Evolutionary conservation across 2,113 vertebrate species (phyloP).

Genomic region (Chrysochloris asiatica): DNA sequence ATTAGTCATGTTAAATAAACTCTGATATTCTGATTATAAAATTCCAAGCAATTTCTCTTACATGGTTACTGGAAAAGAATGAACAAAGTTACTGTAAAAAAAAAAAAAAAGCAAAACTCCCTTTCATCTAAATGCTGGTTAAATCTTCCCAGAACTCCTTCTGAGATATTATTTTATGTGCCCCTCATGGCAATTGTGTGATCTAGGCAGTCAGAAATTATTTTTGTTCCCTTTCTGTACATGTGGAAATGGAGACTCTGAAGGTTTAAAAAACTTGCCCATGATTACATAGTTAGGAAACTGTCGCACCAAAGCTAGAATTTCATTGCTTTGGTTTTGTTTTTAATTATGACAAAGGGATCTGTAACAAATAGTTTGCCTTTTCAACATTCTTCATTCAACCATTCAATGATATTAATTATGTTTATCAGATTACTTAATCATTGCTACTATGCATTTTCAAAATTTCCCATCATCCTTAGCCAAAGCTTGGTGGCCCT

Average conservation of each 20-base stretch:
- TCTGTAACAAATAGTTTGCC: neutral
- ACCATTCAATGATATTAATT: neutral
- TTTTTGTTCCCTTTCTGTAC: slow-evolving; percentile 15
- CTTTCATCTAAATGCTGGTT: slow-evolving; percentile 58
- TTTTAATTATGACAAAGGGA: neutral
- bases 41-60: slow-evolving; percentile 73
- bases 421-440: neutral
- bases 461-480: neutral
- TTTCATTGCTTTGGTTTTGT: neutral
- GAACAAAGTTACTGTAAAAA: slow-evolving; percentile 50
- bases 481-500: neutral
- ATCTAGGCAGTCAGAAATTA: slow-evolving; percentile 2
- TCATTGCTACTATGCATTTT: neutral
- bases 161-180: slow-evolving; percentile 49
- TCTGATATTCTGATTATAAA: slow-evolving; percentile 76
- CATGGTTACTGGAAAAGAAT: slow-evolving; percentile 68
- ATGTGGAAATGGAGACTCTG: slow-evolving; percentile 1
- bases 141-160: slow-evolving; percentile 67
- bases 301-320: neutral
- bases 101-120: slow-evolving; percentile 40
- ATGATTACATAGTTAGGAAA: slow-evolving; percentile 5
- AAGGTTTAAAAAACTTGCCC: neutral
- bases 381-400: neutral
- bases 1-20: slow-evolving; percentile 77
- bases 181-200: neutral